These are phyloP conservation scores for Apaloderma vittatum DNA, from an alignment of 2,113 vertebrate species.

Conservation along the genomic window DNA sequence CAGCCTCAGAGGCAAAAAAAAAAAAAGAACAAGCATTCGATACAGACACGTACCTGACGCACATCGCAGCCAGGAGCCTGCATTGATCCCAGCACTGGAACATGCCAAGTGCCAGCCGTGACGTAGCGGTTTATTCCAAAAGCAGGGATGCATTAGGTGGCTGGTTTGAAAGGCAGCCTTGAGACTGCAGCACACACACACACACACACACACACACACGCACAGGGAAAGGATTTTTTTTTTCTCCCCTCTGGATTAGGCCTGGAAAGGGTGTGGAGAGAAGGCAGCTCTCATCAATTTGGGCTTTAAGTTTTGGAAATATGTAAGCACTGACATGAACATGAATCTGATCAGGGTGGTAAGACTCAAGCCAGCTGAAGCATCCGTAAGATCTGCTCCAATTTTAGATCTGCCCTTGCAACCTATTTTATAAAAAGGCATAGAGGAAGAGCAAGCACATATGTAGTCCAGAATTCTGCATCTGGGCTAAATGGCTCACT, in stretches of 20 bases:
- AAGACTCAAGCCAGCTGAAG: background rate
- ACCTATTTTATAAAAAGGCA: background rate
- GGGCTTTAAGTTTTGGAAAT: background rate
- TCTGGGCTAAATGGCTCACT: background rate
- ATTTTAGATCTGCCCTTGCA: background rate
- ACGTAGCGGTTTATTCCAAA: background rate
- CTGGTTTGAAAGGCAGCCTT: slow-evolving; percentile 31
- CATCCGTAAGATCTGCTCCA: background rate
- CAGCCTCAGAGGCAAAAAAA: background rate
- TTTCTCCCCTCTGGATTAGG: background rate
- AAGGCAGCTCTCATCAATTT: background rate
- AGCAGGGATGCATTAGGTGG: slow-evolving; percentile 54
- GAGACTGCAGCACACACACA: background rate
- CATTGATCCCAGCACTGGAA: slow-evolving; percentile 70
- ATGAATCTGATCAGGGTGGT: fast-evolving
- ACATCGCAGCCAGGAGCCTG: slow-evolving; percentile 66
- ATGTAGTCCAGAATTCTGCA: background rate
- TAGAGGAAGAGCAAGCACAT: background rate
- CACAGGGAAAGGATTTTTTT: background rate
- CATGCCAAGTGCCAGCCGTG: slow-evolving; percentile 63
- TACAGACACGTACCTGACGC: slow-evolving; percentile 69
- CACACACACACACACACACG: background rate
- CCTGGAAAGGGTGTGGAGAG: background rate
- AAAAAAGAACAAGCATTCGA: background rate
- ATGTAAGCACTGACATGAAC: fast-evolving